Conservation (phyloP, 1,140 invertebrate species). For the Cepaea nemoralis region DNA sequence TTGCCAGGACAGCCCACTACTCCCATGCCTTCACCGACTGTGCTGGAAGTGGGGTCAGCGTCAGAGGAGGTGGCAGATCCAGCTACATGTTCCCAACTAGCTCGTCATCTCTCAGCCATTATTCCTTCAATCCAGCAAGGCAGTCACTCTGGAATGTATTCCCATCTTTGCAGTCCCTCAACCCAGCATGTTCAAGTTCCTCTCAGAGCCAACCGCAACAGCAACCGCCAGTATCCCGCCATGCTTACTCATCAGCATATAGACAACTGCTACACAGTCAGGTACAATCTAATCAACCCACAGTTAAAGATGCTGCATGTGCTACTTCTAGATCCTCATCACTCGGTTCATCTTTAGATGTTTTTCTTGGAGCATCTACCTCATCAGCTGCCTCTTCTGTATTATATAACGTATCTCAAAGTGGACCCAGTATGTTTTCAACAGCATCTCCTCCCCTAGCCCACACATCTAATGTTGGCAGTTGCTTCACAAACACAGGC, state of each 20-base stretch:
- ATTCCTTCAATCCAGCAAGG: background rate
- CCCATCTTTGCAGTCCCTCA: background rate
- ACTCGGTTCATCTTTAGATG: no score
- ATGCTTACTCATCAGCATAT: constrained; percentile 11
- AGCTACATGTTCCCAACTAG: constrained; percentile 16
- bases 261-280: background rate
- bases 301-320: background rate
- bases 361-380: no score
- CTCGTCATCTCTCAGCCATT: background rate
- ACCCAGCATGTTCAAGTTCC: background rate
- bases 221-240: constrained; percentile 30
- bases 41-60: constrained; percentile 3
- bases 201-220: constrained; percentile 23
- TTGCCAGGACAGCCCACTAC: constrained; percentile 60
- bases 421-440: no score
- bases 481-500: no score
- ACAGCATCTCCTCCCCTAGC: no score
- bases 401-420: no score
- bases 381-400: no score
- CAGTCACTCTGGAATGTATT: background rate
- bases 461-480: no score
- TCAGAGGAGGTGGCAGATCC: constrained; percentile 4
- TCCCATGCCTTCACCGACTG: constrained; percentile 63
- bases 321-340: no score
- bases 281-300: background rate